Conservation (phyloP, 2,888 invertebrate species). For the Sympetrum striolatum region DNA sequence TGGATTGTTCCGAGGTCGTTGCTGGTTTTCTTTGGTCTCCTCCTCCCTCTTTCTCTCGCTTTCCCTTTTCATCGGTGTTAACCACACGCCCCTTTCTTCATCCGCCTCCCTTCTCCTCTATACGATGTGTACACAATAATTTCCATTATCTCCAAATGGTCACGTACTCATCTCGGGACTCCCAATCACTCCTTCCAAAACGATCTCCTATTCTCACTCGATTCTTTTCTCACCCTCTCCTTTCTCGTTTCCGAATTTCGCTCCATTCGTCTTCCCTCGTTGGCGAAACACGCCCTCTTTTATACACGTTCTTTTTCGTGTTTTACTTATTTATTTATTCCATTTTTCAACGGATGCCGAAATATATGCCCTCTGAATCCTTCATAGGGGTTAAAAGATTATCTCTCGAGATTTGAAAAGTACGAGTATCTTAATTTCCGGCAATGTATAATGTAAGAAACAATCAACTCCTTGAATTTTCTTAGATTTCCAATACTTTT, state of each 20-base stretch:
- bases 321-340: neutral
- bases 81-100: neutral
- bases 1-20: neutral
- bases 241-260: no score
- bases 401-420: no score
- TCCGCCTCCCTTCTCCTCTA: neutral
- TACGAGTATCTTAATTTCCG: no score
- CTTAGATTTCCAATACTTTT: no score
- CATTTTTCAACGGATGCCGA: no score
- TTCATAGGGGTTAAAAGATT: no score
- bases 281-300: neutral
- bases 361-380: no score
- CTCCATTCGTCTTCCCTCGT: neutral
- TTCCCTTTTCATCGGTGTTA: neutral
- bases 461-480: no score
- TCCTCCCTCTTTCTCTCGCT: neutral
- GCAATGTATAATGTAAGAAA: no score
- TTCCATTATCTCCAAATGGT: constrained; percentile 7
- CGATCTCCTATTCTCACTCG: neutral
- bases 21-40: neutral
- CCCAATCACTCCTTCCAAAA: constrained; percentile 13
- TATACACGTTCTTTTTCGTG: neutral
- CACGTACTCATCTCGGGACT: constrained; percentile 12
- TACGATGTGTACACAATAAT: constrained; percentile 4
- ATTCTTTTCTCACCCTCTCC: neutral